Base-by-base conservation (phyloP, 1,140 invertebrate genomes). In the Helicoverpa zea region DNA sequence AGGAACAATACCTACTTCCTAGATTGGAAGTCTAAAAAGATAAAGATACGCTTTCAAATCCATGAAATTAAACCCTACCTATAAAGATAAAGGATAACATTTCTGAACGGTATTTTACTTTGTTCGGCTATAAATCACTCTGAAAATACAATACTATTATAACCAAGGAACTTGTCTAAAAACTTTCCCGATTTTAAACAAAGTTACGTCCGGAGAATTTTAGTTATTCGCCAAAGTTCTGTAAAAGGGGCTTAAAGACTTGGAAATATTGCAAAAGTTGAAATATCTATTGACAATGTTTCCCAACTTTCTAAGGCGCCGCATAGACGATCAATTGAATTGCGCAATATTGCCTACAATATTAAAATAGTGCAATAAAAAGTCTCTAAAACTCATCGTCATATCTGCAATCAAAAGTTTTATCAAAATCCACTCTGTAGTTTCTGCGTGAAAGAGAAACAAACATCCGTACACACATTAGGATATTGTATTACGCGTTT, bases 101-200 rank as follows among this genome's bases (percentile, higher is more conserved):
- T 61, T 49, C 63, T 66, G 10, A 18, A 58, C 14, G 18, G 9
- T 58, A 58, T 58, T 58, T 66, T 49, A 66, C 63, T 18, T 49
- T 66, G 10, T 49, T 47, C 63, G 16, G 35, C 63, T 0, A 66
- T 66, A 66, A 66, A 66, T 66, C 63, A 66, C 11, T 49, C 14
- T 47, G 35, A 66, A 66, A 66, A 66, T 49, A 66, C 63, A 66
- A 66, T 66, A 66, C 63, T 66, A 64, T 64, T 64, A 64, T 64
- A 43, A 43, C 35, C 12, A 2, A 23, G 23, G 1, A 66, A 66
- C 43, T 66, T 49, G 43, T 66, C 35, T 49, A 66, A 66, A 5
- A 66, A 49, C 43, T 35, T n/a, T 1, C 14, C 9, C 12, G 2
- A 66, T 16, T 66, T 66, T 49, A 66, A 47, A 29, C 11, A 18